These are phyloP conservation scores for Nibea albiflora DNA, from an alignment of 2,113 vertebrate genomes.

Conservation along the genomic window DNA sequence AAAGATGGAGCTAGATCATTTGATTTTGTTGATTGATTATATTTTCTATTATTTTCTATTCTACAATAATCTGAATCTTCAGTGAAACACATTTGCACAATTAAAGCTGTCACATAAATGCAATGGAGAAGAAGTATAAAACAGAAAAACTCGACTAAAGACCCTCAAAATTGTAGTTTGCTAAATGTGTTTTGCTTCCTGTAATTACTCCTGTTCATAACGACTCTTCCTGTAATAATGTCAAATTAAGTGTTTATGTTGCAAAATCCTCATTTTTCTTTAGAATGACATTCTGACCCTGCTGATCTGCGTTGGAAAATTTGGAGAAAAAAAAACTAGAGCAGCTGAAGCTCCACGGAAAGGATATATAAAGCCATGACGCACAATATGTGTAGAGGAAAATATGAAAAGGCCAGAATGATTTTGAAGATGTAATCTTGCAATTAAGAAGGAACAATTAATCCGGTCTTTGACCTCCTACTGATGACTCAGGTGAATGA, in stretches of 20 bases:
- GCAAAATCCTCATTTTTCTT: background rate
- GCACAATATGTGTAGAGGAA: background rate
- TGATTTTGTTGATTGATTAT: background rate
- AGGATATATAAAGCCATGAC: background rate
- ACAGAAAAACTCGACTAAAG: background rate
- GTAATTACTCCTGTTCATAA: background rate
- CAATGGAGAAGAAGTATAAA: background rate
- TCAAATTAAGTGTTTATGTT: background rate
- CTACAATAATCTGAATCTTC: background rate
- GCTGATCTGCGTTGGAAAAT: background rate
- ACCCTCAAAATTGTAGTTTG: background rate
- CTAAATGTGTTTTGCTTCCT: background rate
- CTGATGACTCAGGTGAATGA: conserved; percentile 61
- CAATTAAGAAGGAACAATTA: conserved; percentile 57
- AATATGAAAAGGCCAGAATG: conserved; percentile 5
- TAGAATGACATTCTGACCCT: background rate
- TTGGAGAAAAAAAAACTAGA: background rate
- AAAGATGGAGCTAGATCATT: background rate
- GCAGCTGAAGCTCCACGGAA: background rate
- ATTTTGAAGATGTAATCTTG: conserved; percentile 43
- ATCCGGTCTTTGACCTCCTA: conserved; percentile 56
- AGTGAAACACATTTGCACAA: background rate
- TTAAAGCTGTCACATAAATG: background rate
- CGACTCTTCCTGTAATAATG: background rate
- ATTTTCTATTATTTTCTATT: background rate